Base-by-base conservation (phyloP, 1,140 invertebrate genomes). In the Drosophila nigrodunni region DNA sequence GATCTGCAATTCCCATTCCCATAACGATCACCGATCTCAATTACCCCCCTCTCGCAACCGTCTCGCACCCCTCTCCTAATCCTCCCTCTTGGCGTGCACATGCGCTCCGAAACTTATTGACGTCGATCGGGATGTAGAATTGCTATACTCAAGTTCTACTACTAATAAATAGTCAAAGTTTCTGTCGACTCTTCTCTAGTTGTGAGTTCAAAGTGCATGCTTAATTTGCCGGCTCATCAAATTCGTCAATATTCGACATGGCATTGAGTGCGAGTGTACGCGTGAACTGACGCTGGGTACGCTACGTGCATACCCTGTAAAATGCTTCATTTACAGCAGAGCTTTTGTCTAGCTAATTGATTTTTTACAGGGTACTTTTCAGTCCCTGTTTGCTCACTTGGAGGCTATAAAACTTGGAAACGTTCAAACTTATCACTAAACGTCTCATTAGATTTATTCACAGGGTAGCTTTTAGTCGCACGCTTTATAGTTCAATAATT, bases 161-260 rank as follows among this genome's bases (percentile, higher is more conserved):
- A 47, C 13, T 30, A 25, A 10, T 54, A 13, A 52, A 25, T 25
- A n/a, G 25, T 43, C n/a, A 13, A 5, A 21, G 49, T 10, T 52
- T 25, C n/a, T 49, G 46, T 30, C 49, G 49, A 30, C 6, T 50
- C 50, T 50, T n/a, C 25, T 37, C 54, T 67, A 73, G 37, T 73
- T 68, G 54, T 60, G 25, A 74, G 82, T 86, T 86, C 82, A 86
- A 86, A 86, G 82, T 82, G 79, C 79, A 82, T 41, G 69, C 62
- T 72, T 86, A 86, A 85, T 78, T 85, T 78, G 74, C 44, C 69
- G 41, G 64, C 46, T 68, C 74, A 73, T 57, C 74, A 62, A 75
- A 72, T 77, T 67, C 65, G 74, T 71, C 80, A 70, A 86, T 79
- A 79, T 77, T 76, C 44, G 34, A 69, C 61, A 25, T 41, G 49